These are phyloP conservation scores for Geodia barretti DNA, from an alignment of 37 sponge, comb jelly and placozoan genomes.

Conservation along the genomic window DNA sequence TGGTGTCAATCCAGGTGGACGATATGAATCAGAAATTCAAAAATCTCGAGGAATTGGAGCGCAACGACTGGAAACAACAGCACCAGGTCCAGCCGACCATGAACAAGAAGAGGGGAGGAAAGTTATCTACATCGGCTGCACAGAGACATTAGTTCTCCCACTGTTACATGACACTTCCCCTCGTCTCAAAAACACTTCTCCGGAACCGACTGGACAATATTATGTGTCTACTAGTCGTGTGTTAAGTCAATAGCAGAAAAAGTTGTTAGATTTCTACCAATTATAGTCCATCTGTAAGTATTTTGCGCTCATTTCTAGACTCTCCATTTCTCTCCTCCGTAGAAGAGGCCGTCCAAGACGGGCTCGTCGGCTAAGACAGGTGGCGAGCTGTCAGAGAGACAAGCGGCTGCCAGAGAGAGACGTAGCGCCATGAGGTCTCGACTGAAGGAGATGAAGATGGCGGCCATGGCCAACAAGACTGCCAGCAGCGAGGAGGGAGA, in stretches of 20 bases:
- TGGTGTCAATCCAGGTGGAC: slow-evolving; percentile 82
- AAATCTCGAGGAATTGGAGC: slow-evolving; percentile 34
- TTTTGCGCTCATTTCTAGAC: neutral
- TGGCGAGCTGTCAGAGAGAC: slow-evolving; percentile 9
- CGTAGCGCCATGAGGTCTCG: slow-evolving; percentile 28
- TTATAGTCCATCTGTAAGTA: neutral
- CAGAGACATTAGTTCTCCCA: no score
- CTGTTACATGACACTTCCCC: no score
- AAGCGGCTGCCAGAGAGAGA: slow-evolving; percentile 60
- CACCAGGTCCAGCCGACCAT: neutral
- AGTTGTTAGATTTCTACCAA: no score
- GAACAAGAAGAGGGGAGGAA: slow-evolving; percentile 22
- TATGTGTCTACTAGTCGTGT: no score
- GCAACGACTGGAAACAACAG: slow-evolving; percentile 47
- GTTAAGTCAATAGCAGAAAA: no score
- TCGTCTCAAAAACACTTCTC: no score
- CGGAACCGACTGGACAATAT: no score
- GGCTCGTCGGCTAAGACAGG: no score
- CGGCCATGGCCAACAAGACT: slow-evolving; percentile 6
- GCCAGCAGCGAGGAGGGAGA: slow-evolving; percentile 1
- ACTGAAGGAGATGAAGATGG: slow-evolving; percentile 48
- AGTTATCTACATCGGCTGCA: no score
- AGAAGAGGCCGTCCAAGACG: neutral
- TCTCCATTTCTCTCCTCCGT: neutral
- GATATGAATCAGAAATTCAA: slow-evolving; percentile 62